Evolutionary conservation across 2,797 vertebrate species (phyloP).

Genomic region (Pelobates cultripes): DNA sequence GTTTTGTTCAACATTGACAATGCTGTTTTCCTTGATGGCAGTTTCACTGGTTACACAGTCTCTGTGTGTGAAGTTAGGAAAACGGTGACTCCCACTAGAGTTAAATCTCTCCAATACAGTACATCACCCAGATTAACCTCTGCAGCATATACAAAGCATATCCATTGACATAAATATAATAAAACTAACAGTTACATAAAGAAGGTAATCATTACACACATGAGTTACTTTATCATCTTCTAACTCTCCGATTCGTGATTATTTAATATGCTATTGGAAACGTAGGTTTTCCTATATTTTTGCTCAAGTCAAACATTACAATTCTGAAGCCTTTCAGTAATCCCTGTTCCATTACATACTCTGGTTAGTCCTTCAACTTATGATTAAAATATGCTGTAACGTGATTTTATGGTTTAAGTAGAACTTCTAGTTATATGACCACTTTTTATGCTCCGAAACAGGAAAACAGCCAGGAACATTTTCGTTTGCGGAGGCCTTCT

Average conservation of each 20-base stretch:
- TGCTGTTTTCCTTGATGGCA: too few species aligned
- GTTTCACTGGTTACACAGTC: too few species aligned
- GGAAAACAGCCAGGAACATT: constrained; percentile 5
- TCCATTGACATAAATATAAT: too few species aligned
- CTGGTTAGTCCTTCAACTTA: neutral
- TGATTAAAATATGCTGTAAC: constrained; percentile 31
- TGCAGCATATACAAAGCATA: too few species aligned
- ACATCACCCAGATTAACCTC: too few species aligned
- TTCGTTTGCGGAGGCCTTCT: neutral
- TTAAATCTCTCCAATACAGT: too few species aligned
- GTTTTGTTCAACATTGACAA: too few species aligned
- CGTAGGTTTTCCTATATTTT: neutral
- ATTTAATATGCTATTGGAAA: neutral
- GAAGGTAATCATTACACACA: too few species aligned
- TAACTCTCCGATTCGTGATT: neutral
- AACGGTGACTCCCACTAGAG: too few species aligned
- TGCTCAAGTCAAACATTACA: too few species aligned
- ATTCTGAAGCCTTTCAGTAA: neutral
- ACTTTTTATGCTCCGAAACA: constrained; percentile 9
- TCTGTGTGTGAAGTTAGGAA: too few species aligned
- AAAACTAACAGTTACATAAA: too few species aligned
- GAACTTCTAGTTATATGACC: constrained; percentile 38
- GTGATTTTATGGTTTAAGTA: constrained; percentile 26
- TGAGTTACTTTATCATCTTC: neutral
- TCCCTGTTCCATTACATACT: neutral